Conservation (phyloP, 2,888 invertebrate species). For the Monoplex corrugatus region DNA sequence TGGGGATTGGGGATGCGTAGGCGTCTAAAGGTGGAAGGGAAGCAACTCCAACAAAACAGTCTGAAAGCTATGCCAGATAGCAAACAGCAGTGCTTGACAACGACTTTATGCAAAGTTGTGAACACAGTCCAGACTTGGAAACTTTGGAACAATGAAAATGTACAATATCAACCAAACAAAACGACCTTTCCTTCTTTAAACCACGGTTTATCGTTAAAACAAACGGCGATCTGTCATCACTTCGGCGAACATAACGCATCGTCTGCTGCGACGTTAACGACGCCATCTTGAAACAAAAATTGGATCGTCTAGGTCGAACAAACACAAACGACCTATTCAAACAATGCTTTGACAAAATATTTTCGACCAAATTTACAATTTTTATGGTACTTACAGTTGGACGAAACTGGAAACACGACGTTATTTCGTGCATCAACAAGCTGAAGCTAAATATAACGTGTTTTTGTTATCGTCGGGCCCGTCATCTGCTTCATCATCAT, state of each 20-base stretch:
- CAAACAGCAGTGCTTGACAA: neutral
- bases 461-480: slow-evolving; percentile 22
- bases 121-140: neutral
- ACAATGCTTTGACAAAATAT: neutral
- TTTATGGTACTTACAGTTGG: neutral
- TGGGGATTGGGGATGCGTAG: no score
- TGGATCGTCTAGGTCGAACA: neutral
- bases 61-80: no score
- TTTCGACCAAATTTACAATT: no score
- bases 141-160: neutral
- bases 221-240: no score
- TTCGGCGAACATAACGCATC: neutral
- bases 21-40: neutral
- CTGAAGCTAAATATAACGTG: neutral
- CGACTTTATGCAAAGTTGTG: neutral
- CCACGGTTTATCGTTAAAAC: neutral
- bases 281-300: slow-evolving; percentile 32
- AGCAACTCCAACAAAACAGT: slow-evolving; percentile 2
- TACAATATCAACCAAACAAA: neutral
- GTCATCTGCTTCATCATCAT: slow-evolving; percentile 46
- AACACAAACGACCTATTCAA: neutral
- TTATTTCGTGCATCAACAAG: neutral
- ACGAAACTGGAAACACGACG: neutral
- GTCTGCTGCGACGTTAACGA: neutral
- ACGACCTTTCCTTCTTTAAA: neutral